These are phyloP conservation scores for Tachycineta bicolor DNA, from an alignment of 2,113 vertebrate species.

Conservation along the genomic window DNA sequence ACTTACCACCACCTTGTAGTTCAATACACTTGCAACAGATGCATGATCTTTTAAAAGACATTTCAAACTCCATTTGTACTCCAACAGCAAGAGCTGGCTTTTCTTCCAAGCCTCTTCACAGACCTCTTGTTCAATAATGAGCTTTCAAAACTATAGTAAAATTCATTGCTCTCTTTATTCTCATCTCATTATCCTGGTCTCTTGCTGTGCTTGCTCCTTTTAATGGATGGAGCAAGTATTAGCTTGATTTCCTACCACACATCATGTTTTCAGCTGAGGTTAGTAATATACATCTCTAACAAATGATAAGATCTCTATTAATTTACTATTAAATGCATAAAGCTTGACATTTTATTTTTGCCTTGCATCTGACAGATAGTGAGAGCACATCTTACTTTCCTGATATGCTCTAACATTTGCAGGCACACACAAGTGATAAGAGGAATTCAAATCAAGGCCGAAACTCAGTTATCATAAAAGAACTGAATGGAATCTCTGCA, in stretches of 20 bases:
- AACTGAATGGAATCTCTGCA: not conserved
- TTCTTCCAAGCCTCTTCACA: not conserved
- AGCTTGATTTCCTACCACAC: constrained; percentile 36
- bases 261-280: constrained; percentile 20
- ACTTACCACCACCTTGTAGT: not conserved
- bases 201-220: constrained; percentile 13
- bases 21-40: not conserved
- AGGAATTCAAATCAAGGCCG: not conserved
- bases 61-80: not conserved
- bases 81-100: constrained; percentile 5
- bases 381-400: not conserved
- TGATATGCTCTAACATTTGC: not conserved
- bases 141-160: constrained; percentile 48
- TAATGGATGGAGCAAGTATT: constrained; percentile 2
- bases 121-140: constrained; percentile 43
- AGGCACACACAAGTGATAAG: not conserved
- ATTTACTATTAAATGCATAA: constrained; percentile 23
- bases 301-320: constrained; percentile 4
- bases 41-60: not conserved
- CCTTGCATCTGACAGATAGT: not conserved
- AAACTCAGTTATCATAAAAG: not conserved
- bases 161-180: constrained; percentile 29
- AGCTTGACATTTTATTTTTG: constrained; percentile 4
- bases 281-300: not conserved
- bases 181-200: constrained; percentile 36